phyloP scores from a whole-genome alignment of 2,797 vertebrate genomes.

The Threskiornis aethiopicus region DNA sequence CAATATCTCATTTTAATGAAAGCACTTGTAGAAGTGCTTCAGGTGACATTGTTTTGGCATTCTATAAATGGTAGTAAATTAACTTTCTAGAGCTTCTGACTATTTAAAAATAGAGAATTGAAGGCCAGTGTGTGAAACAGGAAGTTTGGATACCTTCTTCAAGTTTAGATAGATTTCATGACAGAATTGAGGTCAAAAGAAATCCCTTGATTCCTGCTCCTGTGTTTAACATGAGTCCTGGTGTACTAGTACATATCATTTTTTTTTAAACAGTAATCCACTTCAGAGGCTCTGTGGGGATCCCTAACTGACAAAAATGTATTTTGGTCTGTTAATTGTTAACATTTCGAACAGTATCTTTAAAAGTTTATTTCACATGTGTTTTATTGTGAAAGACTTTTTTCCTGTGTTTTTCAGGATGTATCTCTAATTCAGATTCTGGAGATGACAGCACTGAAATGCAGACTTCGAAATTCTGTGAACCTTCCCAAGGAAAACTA shows the following conservation, averaged over 20 bases:
- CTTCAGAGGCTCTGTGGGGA: background rate
- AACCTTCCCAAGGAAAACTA: background rate
- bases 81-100: background rate
- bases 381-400: background rate
- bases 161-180: background rate
- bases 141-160: background rate
- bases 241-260: accelerated
- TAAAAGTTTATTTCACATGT: background rate
- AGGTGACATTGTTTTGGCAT: background rate
- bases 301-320: background rate
- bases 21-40: background rate
- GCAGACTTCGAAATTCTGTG: background rate
- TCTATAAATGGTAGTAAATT: background rate
- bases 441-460: conserved; percentile 1
- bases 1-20: background rate
- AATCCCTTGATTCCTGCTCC: background rate
- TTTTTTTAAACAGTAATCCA: background rate
- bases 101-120: background rate
- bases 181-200: background rate
- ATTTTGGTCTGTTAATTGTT: background rate
- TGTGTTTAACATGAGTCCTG: background rate
- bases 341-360: background rate
- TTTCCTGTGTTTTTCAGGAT: background rate
- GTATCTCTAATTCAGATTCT: conserved; percentile 23
- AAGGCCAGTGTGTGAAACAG: background rate